These are phyloP conservation scores for Phalanger gymnotis DNA, from an alignment of 2,797 vertebrate species.

Conservation along the genomic window DNA sequence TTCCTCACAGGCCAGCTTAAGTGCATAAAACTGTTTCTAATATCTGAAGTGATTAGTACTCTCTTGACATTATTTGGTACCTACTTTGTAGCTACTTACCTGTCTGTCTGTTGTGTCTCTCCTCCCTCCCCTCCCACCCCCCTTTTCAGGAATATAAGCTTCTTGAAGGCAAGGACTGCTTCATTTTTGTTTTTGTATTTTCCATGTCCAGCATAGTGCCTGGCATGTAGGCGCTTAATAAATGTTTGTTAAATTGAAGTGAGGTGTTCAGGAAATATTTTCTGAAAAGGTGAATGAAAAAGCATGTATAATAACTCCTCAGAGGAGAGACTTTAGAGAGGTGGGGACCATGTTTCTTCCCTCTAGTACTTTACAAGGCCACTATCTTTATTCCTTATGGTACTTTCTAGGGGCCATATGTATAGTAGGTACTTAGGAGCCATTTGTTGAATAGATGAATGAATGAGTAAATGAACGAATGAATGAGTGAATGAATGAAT, in stretches of 20 bases:
- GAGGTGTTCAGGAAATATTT: not conserved
- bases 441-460: not conserved
- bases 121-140: not conserved
- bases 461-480: not conserved
- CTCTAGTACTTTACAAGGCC: not conserved
- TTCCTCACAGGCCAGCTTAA: not conserved
- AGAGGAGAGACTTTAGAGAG: not conserved
- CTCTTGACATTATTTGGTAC: not conserved
- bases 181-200: not conserved
- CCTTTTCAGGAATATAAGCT: not conserved
- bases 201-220: not conserved
- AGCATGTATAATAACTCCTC: not conserved
- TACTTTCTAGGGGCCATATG: not conserved
- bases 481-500: not conserved
- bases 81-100: not conserved
- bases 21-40: not conserved
- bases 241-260: not conserved
- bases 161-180: not conserved
- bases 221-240: not conserved
- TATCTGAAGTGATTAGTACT: not conserved
- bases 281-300: not conserved
- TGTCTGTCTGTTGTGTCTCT: not conserved
- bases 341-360: not conserved
- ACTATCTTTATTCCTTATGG: not conserved
- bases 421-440: not conserved